Evolutionary conservation across 2,888 invertebrate species (phyloP).

Genomic region (Lasioglossum figueresi): DNA sequence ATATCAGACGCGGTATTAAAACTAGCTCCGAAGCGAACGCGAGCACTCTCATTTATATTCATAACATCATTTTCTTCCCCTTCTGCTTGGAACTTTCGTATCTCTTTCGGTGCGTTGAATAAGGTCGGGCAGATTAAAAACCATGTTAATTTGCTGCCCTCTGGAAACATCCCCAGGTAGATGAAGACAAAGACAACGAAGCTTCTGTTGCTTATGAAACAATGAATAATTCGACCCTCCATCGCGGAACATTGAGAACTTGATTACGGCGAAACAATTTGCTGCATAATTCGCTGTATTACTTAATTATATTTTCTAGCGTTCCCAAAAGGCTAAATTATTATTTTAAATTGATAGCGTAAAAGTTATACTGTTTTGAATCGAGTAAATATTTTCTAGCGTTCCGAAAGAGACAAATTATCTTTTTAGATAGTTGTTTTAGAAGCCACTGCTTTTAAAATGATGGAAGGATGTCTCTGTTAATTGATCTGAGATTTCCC

Average conservation of each 20-base stretch:
- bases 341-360: neutral
- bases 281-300: neutral
- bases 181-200: conserved; percentile 3
- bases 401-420: neutral
- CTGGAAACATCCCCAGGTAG: neutral
- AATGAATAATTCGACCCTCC: neutral
- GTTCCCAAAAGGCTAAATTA: neutral
- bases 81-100: conserved; percentile 9
- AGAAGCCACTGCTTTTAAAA: neutral
- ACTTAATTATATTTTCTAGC: neutral
- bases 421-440: neutral
- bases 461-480: neutral
- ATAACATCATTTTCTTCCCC: conserved; percentile 40
- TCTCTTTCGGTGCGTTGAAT: conserved; percentile 24
- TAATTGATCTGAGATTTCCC: neutral
- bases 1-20: conserved; percentile 36
- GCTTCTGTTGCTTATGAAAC: neutral
- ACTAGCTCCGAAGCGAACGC: conserved; percentile 32
- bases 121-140: conserved; percentile 28
- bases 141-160: neutral
- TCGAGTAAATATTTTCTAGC: neutral
- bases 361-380: no score
- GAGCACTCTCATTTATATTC: conserved; percentile 58
- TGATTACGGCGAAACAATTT: neutral
- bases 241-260: neutral